Percentiles rank a stretch among this genome's conserved stretches.
Evolutionary conservation across 2,888 invertebrate genomes (phyloP).

Genomic region (Chrysomela aeneicollis): DNA sequence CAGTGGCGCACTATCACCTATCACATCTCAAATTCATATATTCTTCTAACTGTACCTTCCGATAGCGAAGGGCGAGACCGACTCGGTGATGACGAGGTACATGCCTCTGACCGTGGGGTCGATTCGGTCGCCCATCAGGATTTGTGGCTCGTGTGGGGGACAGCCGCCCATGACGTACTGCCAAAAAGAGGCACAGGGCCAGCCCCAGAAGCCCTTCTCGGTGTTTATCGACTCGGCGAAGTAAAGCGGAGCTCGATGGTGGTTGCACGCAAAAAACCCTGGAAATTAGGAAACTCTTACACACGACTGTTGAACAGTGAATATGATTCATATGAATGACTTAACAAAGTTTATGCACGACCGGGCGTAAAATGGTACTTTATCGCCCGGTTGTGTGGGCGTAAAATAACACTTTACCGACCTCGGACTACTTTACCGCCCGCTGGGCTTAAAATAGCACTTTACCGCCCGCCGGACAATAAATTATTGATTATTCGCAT

Average conservation of each 20-base stretch:
- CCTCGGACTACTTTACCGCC: no score
- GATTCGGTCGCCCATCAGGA: conserved; percentile 64
- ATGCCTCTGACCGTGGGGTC: conserved; percentile 61
- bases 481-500: no score
- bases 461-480: no score
- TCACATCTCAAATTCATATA: no score
- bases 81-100: conserved; percentile 63
- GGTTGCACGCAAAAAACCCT: conserved; percentile 71
- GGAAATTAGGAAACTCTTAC: conserved; percentile 36
- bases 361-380: no score
- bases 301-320: not conserved
- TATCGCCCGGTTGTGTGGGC: no score
- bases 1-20: no score
- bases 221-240: conserved; percentile 72
- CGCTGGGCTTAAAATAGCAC: no score
- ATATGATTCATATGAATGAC: not conserved
- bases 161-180: conserved; percentile 68
- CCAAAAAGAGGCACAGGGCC: conserved; percentile 68
- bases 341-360: not conserved
- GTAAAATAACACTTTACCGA: no score
- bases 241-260: conserved; percentile 70
- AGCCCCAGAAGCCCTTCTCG: conserved; percentile 71
- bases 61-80: conserved; percentile 66
- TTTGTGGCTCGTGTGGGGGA: conserved; percentile 63
- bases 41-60: conserved; percentile 68